Evolutionary conservation across 1,140 invertebrate genomes (phyloP).

Genomic region (Helicorthomorpha holstii): DNA sequence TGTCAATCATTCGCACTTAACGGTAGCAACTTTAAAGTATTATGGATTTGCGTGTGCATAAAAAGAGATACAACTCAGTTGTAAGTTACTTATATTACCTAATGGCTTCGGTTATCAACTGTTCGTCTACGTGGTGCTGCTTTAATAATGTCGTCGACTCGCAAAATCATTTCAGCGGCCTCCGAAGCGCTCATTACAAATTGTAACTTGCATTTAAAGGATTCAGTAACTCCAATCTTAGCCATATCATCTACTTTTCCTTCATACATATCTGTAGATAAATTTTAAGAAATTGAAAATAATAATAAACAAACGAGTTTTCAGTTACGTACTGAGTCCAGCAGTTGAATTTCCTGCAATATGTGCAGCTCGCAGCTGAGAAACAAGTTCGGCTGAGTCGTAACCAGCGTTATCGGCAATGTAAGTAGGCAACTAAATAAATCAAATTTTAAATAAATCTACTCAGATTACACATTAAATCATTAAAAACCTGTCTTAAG

Average conservation of each 20-base stretch:
- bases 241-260: slow-evolving; percentile 75
- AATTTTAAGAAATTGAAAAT: neutral
- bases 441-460: neutral
- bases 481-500: slow-evolving; percentile 30
- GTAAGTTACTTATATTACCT: too few species aligned
- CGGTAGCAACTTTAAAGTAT: too few species aligned
- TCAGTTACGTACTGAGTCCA: slow-evolving; percentile 54
- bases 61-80: too few species aligned
- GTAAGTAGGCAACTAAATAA: slow-evolving; percentile 62
- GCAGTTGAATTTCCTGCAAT: slow-evolving; percentile 51
- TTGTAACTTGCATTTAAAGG: slow-evolving; percentile 89
- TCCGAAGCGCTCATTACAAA: slow-evolving; percentile 87
- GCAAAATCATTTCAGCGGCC: slow-evolving; percentile 96
- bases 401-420: slow-evolving; percentile 98
- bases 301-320: slow-evolving; percentile 2
- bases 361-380: slow-evolving; percentile 76
- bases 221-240: slow-evolving; percentile 83
- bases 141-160: slow-evolving; percentile 94
- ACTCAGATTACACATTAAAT: neutral
- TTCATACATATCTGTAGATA: slow-evolving; percentile 58
- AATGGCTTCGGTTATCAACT: slow-evolving; percentile 62
- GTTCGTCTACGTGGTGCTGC: slow-evolving; percentile 79
- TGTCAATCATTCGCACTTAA: too few species aligned
- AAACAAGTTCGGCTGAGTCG: slow-evolving; percentile 87
- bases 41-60: too few species aligned